These are phyloP conservation scores for Hoplostethus atlanticus DNA, from an alignment of 2,797 vertebrate genomes.

Conservation along the genomic window DNA sequence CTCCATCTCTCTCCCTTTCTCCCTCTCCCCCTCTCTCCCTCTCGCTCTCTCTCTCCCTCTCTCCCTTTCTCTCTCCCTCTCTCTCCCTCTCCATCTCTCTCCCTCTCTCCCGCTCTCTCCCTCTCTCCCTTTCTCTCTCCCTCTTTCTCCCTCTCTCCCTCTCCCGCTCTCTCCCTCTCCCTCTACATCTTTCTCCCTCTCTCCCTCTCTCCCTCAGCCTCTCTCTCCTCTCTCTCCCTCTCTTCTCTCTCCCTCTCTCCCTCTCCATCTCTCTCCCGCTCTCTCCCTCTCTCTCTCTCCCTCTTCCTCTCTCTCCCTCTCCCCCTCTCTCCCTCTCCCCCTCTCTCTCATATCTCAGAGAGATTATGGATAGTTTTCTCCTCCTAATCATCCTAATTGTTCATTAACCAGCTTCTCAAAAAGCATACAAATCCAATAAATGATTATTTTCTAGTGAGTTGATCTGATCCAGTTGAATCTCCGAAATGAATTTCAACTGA, in stretches of 20 bases:
- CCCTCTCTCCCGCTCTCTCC: neutral
- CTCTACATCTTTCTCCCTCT: neutral
- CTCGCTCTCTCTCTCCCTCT: too few species aligned
- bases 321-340: neutral
- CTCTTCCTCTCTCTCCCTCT: neutral
- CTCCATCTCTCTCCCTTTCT: too few species aligned
- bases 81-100: too few species aligned
- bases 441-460: constrained; percentile 20
- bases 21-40: too few species aligned
- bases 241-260: too few species aligned
- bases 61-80: too few species aligned
- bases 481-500: constrained; percentile 42
- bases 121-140: neutral
- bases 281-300: neutral
- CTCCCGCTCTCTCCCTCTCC: neutral
- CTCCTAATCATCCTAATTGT: constrained; percentile 26
- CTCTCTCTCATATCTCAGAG: constrained; percentile 4
- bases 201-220: too few species aligned
- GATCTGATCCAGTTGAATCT: constrained; percentile 40
- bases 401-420: constrained; percentile 44
- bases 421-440: constrained; percentile 38
- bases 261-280: too few species aligned
- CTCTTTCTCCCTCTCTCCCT: neutral
- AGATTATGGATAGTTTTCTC: constrained; percentile 5
- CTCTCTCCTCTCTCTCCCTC: too few species aligned